These are phyloP conservation scores for Pseudochromis fuscus DNA, from an alignment of 2,797 vertebrate genomes.

Conservation along the genomic window DNA sequence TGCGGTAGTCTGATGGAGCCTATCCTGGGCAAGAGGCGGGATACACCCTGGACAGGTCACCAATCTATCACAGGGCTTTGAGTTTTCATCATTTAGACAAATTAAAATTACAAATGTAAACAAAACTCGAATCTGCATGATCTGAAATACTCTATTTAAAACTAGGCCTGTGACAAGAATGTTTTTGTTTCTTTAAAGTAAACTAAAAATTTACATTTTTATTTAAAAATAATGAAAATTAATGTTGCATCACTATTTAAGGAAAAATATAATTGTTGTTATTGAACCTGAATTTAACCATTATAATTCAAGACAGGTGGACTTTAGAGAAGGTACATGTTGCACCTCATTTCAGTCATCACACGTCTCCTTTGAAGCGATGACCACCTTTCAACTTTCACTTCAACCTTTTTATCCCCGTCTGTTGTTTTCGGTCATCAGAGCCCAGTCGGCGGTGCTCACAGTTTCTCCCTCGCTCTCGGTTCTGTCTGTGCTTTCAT, in stretches of 20 bases:
- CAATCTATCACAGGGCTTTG: too few species aligned
- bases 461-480: conserved; percentile 29
- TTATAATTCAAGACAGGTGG: conserved; percentile 9
- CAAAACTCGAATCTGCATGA: background rate
- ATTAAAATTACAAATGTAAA: background rate
- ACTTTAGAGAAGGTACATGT: conserved; percentile 20
- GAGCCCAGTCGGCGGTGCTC: conserved; percentile 22
- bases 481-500: conserved; percentile 70
- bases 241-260: conserved; percentile 6
- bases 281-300: background rate
- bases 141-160: too few species aligned
- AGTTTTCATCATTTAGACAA: background rate
- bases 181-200: too few species aligned
- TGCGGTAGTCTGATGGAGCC: too few species aligned
- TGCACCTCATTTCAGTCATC: conserved; percentile 36
- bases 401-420: conserved; percentile 37
- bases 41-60: too few species aligned
- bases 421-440: conserved; percentile 67
- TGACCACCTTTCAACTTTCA: conserved; percentile 65
- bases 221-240: too few species aligned
- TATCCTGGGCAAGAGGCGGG: too few species aligned
- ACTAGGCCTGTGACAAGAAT: too few species aligned
- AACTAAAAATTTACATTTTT: too few species aligned
- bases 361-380: conserved; percentile 54
- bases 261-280: background rate